Conservation (phyloP, 2,797 vertebrate genomes). For the Holocentrus rufus region DNA sequence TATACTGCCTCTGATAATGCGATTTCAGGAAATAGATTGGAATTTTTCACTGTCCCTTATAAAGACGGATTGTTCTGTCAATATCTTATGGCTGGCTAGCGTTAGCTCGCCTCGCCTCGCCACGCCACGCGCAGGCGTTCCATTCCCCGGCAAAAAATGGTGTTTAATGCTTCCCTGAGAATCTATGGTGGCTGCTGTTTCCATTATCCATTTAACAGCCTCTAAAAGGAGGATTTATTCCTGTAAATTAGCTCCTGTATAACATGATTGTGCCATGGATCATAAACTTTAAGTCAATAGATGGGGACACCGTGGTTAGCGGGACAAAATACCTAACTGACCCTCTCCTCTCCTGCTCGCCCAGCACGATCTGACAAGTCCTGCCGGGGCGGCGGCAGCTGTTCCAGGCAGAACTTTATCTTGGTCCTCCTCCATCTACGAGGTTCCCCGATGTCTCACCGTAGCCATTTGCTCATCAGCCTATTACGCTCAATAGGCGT, state of each 20-base stretch:
- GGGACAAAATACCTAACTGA: slow-evolving; percentile 73
- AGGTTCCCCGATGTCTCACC: slow-evolving; percentile 81
- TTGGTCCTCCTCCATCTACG: slow-evolving; percentile 82
- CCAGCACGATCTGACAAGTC: slow-evolving; percentile 16
- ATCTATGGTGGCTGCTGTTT: slow-evolving; percentile 86
- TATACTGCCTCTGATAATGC: slow-evolving; percentile 94
- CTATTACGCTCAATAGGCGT: slow-evolving; percentile 92
- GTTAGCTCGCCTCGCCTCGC: slow-evolving; percentile 84
- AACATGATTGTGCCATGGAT: slow-evolving; percentile 91
- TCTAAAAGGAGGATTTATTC: slow-evolving; percentile 95
- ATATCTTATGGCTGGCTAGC: slow-evolving; percentile 89
- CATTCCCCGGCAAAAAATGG: slow-evolving; percentile 86
- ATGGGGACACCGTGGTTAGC: slow-evolving; percentile 80
- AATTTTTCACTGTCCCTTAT: slow-evolving; percentile 96
- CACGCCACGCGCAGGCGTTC: slow-evolving; percentile 82
- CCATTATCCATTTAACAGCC: slow-evolving; percentile 96
- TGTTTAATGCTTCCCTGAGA: slow-evolving; percentile 92
- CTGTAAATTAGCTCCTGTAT: slow-evolving; percentile 91
- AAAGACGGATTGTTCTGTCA: slow-evolving; percentile 96
- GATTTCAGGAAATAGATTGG: slow-evolving; percentile 93
- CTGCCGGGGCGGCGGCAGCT: slow-evolving; percentile 81
- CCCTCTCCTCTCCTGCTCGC: slow-evolving; percentile 58
- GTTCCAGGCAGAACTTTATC: slow-evolving; percentile 87
- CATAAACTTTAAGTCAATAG: slow-evolving; percentile 98
- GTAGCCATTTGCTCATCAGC: slow-evolving; percentile 94